A percentile compares a stretch with the other conserved stretches of the same genome.
These are phyloP conservation scores for Harpalus rubripes DNA, from an alignment of 2,888 invertebrate species.

Conservation along the genomic window DNA sequence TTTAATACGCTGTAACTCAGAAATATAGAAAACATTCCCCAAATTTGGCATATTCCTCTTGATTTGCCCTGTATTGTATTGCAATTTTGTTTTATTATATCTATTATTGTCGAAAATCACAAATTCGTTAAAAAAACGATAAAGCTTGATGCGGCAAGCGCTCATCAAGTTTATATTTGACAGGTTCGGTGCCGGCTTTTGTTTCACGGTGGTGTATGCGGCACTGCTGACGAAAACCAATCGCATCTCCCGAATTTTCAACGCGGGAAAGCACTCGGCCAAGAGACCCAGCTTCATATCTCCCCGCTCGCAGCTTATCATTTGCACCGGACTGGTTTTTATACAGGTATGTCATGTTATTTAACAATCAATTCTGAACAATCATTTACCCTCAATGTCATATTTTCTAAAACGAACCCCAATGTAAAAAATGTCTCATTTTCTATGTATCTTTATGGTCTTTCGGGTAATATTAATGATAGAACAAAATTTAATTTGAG, in stretches of 20 bases:
- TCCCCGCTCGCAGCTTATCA: conserved; percentile 92
- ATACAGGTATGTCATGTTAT: conserved; percentile 85
- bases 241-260: conserved; percentile 96
- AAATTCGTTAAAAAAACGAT: conserved; percentile 10
- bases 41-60: too few species aligned
- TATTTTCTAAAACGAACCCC: too few species aligned
- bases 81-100: too few species aligned
- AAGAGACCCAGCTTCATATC: conserved; percentile 96
- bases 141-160: not conserved
- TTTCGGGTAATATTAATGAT: too few species aligned
- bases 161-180: conserved; percentile 14
- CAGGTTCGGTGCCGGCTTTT: conserved; percentile 94
- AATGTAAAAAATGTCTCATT: too few species aligned
- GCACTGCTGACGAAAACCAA: conserved; percentile 98
- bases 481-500: too few species aligned
- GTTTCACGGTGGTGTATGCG: conserved; percentile 98
- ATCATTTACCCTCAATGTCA: too few species aligned
- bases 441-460: too few species aligned
- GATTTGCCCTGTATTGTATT: too few species aligned
- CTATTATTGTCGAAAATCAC: not conserved
- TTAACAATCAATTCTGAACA: too few species aligned
- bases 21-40: too few species aligned
- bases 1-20: too few species aligned
- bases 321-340: conserved; percentile 91
- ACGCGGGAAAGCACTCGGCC: conserved; percentile 97